A percentile compares a stretch with the other conserved stretches of the same genome.
Conservation (phyloP, 2,113 vertebrate species). For the Craseonycteris thonglongyai region DNA sequence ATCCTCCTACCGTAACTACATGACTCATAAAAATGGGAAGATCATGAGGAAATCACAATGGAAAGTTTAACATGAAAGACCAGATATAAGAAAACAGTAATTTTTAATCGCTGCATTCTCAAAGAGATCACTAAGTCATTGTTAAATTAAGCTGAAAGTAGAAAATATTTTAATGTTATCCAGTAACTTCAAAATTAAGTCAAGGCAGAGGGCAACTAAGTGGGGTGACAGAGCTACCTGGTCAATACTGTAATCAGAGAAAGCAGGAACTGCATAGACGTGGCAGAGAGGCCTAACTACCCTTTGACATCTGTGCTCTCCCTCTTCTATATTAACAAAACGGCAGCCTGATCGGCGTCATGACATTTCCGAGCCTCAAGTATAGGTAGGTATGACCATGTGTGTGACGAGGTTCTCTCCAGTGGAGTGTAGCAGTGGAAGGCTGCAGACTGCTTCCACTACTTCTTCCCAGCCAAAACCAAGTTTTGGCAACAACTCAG, state of each 20-base stretch:
- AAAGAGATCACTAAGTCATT: neutral
- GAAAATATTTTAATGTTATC: neutral
- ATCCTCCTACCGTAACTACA: neutral
- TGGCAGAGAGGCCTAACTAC: neutral
- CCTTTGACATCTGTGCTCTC: neutral
- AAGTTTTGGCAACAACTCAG: neutral
- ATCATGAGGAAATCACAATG: neutral
- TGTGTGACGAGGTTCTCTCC: neutral
- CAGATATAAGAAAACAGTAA: neutral
- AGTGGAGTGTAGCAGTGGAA: neutral
- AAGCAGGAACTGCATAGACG: neutral
- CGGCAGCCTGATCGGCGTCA: neutral
- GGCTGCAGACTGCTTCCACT: neutral
- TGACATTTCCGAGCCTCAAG: neutral
- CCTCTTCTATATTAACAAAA: neutral
- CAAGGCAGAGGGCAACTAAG: neutral
- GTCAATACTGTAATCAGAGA: neutral
- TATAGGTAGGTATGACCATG: neutral
- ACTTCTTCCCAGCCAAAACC: neutral
- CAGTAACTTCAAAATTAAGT: constrained; percentile 23
- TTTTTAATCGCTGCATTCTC: neutral
- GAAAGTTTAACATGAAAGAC: neutral
- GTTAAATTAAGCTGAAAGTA: neutral
- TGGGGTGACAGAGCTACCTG: neutral
- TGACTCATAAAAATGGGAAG: neutral